A percentile compares a stretch with the other conserved stretches of the same genome.
phyloP scores from a whole-genome alignment of 2,888 invertebrate genomes.

The Napeogenes sylphis region DNA sequence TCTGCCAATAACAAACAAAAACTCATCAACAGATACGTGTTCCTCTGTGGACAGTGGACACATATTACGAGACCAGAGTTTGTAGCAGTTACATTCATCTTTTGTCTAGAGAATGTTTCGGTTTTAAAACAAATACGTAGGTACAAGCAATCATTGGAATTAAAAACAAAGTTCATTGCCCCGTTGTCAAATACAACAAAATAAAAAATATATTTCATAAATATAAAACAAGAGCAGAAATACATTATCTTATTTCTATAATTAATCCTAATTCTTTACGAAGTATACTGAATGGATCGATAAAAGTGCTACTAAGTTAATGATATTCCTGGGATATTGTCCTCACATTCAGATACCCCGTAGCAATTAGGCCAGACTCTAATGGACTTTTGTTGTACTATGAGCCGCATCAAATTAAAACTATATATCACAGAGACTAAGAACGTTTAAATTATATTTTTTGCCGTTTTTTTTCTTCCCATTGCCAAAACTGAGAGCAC shows the following conservation, averaged over 20 bases:
- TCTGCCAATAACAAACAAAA: neutral
- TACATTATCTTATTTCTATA: no score
- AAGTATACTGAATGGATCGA: neutral
- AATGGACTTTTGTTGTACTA: constrained; percentile 19
- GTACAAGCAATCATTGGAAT: no score
- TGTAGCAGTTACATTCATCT: no score
- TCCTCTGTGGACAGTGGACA: neutral
- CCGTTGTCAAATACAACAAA: no score
- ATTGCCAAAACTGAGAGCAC: neutral
- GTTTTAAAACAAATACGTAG: no score
- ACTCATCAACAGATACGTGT: neutral
- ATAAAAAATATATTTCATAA: no score
- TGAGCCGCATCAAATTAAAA: neutral
- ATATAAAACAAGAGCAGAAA: no score
- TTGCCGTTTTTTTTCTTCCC: neutral
- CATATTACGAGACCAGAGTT: neutral
- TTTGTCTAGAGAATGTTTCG: no score
- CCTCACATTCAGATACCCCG: constrained; percentile 15
- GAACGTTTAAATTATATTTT: neutral
- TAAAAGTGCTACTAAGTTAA: constrained; percentile 14
- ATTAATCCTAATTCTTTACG: no score
- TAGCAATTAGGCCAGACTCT: constrained; percentile 17
- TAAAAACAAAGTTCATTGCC: no score
- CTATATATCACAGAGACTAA: neutral
- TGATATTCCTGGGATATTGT: constrained; percentile 10